These are phyloP conservation scores for Chroicocephalus ridibundus DNA, from an alignment of 2,113 vertebrate species.

Conservation along the genomic window DNA sequence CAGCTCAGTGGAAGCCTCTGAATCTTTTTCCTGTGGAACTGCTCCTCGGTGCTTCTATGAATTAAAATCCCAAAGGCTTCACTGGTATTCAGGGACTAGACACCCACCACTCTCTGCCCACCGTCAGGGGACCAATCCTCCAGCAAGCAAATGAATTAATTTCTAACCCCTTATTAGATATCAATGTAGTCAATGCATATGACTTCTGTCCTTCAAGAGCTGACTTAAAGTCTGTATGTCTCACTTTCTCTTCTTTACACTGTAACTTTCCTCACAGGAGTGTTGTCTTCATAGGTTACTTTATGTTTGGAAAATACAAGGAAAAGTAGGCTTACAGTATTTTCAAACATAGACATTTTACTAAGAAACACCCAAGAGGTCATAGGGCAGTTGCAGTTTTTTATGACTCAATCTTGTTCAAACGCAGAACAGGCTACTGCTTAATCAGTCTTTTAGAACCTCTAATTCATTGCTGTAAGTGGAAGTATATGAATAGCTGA, in stretches of 20 bases:
- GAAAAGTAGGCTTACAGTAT: background rate
- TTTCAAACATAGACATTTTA: background rate
- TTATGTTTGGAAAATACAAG: background rate
- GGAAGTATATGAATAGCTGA: background rate
- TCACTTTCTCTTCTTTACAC: background rate
- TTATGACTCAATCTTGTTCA: background rate
- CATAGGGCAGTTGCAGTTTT: background rate
- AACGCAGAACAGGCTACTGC: background rate
- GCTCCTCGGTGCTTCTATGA: background rate
- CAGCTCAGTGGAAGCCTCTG: background rate
- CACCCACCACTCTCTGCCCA: background rate
- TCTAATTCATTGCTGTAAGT: background rate
- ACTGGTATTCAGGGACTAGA: background rate
- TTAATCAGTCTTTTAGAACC: background rate
- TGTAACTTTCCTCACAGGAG: background rate
- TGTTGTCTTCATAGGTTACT: background rate
- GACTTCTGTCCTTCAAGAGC: background rate
- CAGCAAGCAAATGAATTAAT: background rate
- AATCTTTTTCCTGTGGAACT: background rate
- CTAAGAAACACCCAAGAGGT: background rate
- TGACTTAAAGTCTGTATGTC: background rate
- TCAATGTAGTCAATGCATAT: accelerated
- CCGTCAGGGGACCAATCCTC: background rate
- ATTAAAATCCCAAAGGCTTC: background rate
- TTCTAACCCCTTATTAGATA: background rate